Conservation (phyloP, 2,113 vertebrate genomes). For the Athene noctua region DNA sequence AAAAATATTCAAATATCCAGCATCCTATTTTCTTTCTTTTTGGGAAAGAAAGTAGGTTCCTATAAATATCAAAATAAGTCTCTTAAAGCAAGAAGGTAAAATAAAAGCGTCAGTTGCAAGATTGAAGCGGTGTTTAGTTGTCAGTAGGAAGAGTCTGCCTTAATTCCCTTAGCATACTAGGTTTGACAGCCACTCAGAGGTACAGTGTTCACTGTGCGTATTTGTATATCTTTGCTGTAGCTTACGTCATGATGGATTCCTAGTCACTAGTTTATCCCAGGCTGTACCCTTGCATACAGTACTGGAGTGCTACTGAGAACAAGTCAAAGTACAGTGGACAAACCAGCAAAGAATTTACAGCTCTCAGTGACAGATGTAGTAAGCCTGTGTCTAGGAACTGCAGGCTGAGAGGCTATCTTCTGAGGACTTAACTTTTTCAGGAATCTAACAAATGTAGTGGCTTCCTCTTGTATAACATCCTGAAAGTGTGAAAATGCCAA, state of each 20-base stretch:
- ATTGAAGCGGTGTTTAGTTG: background rate
- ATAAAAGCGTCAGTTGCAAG: background rate
- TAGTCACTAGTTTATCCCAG: background rate
- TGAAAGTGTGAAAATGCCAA: background rate
- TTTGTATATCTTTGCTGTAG: background rate
- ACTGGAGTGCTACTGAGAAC: background rate
- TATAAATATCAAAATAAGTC: background rate
- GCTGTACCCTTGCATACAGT: accelerated
- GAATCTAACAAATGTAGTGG: background rate
- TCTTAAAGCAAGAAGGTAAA: background rate
- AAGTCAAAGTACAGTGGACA: background rate
- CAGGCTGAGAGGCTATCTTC: background rate
- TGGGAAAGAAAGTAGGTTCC: background rate
- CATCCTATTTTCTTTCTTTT: background rate
- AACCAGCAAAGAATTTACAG: background rate
- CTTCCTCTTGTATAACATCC: background rate
- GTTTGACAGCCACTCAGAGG: background rate
- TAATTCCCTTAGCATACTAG: background rate
- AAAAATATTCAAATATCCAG: background rate
- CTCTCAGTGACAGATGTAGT: background rate
- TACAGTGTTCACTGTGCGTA: background rate
- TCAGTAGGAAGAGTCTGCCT: background rate
- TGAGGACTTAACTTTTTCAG: background rate
- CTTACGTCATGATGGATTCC: background rate
- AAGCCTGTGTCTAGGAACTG: background rate